Evolutionary conservation across 2,888 invertebrate genomes (phyloP), one percentile per base, ranked within the genome.

Genomic region (Dione vanillae): DNA sequence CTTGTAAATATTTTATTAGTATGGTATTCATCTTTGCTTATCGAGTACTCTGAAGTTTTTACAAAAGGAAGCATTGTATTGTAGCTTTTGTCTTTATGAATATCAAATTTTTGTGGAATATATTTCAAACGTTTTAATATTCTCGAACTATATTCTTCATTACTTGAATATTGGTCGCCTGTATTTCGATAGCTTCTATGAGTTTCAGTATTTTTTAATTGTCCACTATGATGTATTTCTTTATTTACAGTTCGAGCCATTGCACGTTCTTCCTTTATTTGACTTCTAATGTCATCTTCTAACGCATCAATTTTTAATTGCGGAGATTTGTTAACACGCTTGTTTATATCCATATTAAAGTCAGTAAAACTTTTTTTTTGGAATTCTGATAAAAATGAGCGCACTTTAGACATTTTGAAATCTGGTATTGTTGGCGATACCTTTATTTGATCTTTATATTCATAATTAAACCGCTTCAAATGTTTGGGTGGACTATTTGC

Each of bases 401-500:
- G 83, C 27, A 88, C 65, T 79, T 86, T 90, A 47, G 76, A 77
- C 16, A 82, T 51, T 78, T 82, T 89, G 40, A 87, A 84, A 66
- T 90, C 85, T 14, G 87, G 86, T 75, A 90, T 85, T 14, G 89
- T 90, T 69, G 83, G 75, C 1, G 88, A 89, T 7, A 86, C 72
- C 77, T 82, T 87, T 59, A 78, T 84, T n/a, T 78, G 74, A 43
- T 85, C 84, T 71, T 77, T 84, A 9, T 81, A 79, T 51, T 85
- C 79, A 58, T 82, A 81, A 69, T 89, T 88, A 1, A 86, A 86
- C 69, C 79, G 87, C 82, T 90, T 91, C 0, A 93, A 75, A 76
- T 90, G 90, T 80, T 90, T 88, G 73, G 92, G 81, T 27, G 92
- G 91, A 69, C 77, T 88, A 1, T 86, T 86, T 12, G 90, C 90